These are phyloP conservation scores for Selenia dentaria DNA, from an alignment of 2,888 invertebrate species.

Conservation along the genomic window DNA sequence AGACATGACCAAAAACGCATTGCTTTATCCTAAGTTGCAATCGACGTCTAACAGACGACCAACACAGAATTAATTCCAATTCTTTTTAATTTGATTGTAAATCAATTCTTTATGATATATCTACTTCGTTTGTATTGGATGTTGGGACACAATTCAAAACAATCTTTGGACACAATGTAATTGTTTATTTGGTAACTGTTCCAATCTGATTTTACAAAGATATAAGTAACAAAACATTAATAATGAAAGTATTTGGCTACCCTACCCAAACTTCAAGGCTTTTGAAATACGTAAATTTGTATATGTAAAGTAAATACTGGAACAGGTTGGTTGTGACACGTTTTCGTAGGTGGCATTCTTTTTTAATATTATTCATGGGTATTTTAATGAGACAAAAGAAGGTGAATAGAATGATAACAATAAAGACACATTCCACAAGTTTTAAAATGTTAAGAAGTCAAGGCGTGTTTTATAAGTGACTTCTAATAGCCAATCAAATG, in stretches of 20 bases:
- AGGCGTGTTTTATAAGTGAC: slow-evolving; percentile 5
- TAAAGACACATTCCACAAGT: slow-evolving; percentile 2
- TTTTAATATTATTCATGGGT: background rate
- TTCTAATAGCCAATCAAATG: slow-evolving; percentile 6
- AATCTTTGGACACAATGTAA: slow-evolving; percentile 12
- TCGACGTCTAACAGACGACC: slow-evolving; percentile 27
- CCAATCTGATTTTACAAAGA: slow-evolving; percentile 2
- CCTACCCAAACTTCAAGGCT: no score
- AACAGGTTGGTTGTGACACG: background rate
- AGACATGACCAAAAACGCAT: slow-evolving; percentile 32
- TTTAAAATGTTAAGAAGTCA: slow-evolving; percentile 10
- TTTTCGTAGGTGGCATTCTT: background rate
- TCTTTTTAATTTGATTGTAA: slow-evolving; percentile 30
- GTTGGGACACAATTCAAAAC: slow-evolving; percentile 13
- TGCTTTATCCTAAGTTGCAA: slow-evolving; percentile 33
- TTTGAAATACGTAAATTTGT: background rate
- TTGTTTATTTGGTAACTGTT: slow-evolving; percentile 13
- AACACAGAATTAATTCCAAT: slow-evolving; percentile 30
- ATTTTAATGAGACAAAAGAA: background rate
- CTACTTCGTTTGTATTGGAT: slow-evolving; percentile 9
- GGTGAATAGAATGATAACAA: background rate
- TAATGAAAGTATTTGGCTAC: background rate
- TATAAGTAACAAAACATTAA: slow-evolving; percentile 1
- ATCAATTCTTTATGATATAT: slow-evolving; percentile 8
- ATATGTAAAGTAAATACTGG: background rate